Conservation (phyloP, 2,797 vertebrate species). For the Rhinella marina region DNA sequence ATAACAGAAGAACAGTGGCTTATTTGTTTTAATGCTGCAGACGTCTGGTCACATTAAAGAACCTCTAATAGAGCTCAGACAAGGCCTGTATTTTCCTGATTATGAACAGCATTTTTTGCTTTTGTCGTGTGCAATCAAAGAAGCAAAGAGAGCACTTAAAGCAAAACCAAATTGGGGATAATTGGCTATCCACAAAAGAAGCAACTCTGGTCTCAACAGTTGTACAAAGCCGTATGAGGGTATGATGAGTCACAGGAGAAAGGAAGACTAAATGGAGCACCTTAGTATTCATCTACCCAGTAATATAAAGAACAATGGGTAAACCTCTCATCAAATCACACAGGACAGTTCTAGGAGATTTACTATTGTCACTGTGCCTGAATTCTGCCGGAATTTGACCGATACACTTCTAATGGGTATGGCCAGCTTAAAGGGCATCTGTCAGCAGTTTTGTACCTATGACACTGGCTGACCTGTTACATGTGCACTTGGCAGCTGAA, state of each 20-base stretch:
- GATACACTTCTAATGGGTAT: no score
- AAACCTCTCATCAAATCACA: no score
- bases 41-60: constrained; percentile 47
- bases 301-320: no score
- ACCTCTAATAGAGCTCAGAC: constrained; percentile 25
- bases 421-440: no score
- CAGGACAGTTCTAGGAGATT: no score
- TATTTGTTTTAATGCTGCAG: constrained; percentile 13
- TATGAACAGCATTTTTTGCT: constrained; percentile 6
- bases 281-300: background rate
- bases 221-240: background rate
- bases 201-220: background rate
- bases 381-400: no score
- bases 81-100: constrained; percentile 28
- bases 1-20: constrained; percentile 26
- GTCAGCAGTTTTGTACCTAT: no score
- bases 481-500: no score
- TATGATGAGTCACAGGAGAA: constrained; percentile 2
- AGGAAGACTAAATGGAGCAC: background rate
- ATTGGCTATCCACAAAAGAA: constrained; percentile 18
- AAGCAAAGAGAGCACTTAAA: constrained; percentile 32
- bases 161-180: constrained; percentile 28
- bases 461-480: no score
- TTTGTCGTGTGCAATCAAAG: constrained; percentile 44
- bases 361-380: no score